Evolutionary conservation across 2,888 invertebrate species (phyloP).

Genomic region (Tetropium fuscum): DNA sequence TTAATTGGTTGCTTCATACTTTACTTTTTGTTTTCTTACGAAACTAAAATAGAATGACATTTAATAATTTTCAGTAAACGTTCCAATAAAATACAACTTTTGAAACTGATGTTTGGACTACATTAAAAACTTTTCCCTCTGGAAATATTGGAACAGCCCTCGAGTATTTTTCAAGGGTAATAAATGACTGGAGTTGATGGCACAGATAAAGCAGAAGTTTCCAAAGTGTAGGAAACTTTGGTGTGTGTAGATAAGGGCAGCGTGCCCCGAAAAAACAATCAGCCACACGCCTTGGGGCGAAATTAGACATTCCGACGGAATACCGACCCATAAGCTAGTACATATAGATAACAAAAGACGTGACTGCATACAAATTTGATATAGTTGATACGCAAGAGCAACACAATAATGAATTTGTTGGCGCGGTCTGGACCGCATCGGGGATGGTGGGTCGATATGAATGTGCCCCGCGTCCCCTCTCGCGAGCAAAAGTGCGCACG

Average conservation of each 20-base stretch:
- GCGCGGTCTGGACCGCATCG: conserved; percentile 58
- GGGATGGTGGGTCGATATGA: conserved; percentile 54
- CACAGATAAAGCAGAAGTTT: conserved; percentile 21
- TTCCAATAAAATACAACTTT: not conserved
- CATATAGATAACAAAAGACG: conserved; percentile 28
- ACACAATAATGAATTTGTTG: conserved; percentile 57
- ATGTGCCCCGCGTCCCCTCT: conserved; percentile 39
- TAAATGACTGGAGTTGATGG: conserved; percentile 13
- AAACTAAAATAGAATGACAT: no score
- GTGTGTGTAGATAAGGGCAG: conserved; percentile 1
- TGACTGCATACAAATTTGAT: conserved; percentile 52
- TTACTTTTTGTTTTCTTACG: no score
- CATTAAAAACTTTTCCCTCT: conserved; percentile 13
- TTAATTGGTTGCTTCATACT: no score
- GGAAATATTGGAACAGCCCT: not conserved
- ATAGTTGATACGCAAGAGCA: conserved; percentile 55
- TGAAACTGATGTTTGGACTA: not conserved
- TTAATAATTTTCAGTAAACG: not conserved
- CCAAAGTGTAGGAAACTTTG: conserved; percentile 13
- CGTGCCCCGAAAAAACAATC: conserved; percentile 10
- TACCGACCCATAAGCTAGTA: conserved; percentile 3
- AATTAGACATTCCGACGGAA: conserved; percentile 16
- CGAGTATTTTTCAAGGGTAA: conserved; percentile 4
- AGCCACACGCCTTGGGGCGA: not conserved
- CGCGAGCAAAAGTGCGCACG: conserved; percentile 20